A percentile compares a stretch with the other conserved stretches of the same genome.
These are phyloP conservation scores for Apamea anceps DNA, from an alignment of 2,888 invertebrate genomes.

Conservation along the genomic window DNA sequence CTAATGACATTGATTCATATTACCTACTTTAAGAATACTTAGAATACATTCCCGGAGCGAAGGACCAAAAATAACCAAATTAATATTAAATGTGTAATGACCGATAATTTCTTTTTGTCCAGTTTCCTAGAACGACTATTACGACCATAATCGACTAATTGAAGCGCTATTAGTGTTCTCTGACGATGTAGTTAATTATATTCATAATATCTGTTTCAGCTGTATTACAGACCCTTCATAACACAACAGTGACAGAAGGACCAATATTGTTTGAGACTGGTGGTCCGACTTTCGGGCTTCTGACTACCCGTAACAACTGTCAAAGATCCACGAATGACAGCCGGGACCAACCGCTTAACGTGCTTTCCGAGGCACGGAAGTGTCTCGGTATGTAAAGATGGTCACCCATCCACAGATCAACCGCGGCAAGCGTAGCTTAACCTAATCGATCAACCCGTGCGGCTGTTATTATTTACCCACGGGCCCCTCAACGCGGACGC, in stretches of 20 bases:
- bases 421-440: no score
- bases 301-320: no score
- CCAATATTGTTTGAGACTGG: neutral
- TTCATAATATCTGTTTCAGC: conserved; percentile 9
- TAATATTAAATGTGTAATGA: conserved; percentile 23
- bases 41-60: conserved; percentile 22
- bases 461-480: no score
- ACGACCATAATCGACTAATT: conserved; percentile 9
- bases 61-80: conserved; percentile 23
- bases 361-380: no score
- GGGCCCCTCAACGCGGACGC: no score
- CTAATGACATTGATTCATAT: conserved; percentile 34
- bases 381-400: no score
- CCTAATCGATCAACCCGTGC: no score
- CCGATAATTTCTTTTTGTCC: neutral
- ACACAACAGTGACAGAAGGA: neutral
- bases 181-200: conserved; percentile 9
- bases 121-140: conserved; percentile 2
- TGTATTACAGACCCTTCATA: neutral
- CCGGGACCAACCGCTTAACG: no score
- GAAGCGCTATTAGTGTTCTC: conserved; percentile 18
- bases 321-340: no score
- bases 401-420: no score
- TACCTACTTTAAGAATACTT: conserved; percentile 3
- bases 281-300: no score